Evolutionary conservation across 2,797 vertebrate species (phyloP).

Genomic region (Aphelocoma californica): DNA sequence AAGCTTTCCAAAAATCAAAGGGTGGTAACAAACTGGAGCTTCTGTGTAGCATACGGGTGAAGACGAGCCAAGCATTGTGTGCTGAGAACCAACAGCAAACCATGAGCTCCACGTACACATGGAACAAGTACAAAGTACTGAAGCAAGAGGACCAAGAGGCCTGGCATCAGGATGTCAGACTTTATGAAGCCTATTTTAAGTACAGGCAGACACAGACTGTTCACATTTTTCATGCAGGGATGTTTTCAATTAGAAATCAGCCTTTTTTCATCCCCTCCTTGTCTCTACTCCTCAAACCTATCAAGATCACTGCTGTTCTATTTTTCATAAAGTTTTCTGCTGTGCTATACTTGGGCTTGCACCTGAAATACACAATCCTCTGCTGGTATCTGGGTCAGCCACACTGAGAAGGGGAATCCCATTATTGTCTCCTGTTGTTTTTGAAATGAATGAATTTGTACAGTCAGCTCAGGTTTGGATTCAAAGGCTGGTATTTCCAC

Average conservation of each 20-base stretch:
- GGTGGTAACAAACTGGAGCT: not conserved
- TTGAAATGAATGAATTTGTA: slow-evolving; percentile 17
- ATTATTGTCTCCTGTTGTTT: not conserved
- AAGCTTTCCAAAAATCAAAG: not conserved
- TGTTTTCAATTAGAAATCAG: not conserved
- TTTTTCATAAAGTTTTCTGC: not conserved
- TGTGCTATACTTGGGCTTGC: not conserved
- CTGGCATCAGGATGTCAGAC: not conserved
- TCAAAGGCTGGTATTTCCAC: not conserved
- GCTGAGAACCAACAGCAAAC: not conserved
- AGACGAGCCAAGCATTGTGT: not conserved
- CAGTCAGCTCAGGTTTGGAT: slow-evolving; percentile 18
- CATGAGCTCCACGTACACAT: not conserved
- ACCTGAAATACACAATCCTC: not conserved
- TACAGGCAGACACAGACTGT: not conserved
- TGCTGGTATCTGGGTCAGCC: slow-evolving; percentile 36
- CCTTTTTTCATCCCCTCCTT: not conserved
- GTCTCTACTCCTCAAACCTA: not conserved
- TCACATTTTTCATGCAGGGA: not conserved
- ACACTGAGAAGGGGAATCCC: slow-evolving; percentile 3
- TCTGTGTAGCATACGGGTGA: not conserved
- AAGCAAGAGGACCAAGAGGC: not conserved
- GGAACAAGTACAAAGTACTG: not conserved
- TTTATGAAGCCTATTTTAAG: not conserved
- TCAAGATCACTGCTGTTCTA: not conserved